Evolutionary conservation across 1,140 invertebrate species (phyloP), one percentile per base, ranked within the genome.

Genomic region (Metopolophium dirhodum): DNA sequence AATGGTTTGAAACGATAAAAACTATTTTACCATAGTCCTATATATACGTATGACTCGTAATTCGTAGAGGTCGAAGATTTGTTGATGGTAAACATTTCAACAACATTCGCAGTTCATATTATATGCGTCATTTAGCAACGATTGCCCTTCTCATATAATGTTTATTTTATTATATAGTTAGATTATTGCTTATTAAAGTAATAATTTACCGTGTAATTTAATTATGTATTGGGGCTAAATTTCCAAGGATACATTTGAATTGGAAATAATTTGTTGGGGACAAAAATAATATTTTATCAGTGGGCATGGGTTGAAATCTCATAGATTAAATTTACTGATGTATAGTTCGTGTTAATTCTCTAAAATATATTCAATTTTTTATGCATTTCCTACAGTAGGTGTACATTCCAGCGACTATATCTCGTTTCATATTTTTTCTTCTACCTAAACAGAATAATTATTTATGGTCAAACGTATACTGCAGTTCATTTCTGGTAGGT

Each of bases 281-380:
- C 61, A n/a, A 77, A 77, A 77, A 77, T n/a, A 77, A 77, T 77
- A 77, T 77, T 77, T n/a, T 35, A 77, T 77, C 61, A 18, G 61
- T 1, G 30, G 14, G 11, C 14, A 68, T 14, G 61, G n/a, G n/a
- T 77, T 14, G 61, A n/a, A n/a, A 77, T n/a, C 61, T 77, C 61
- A 7, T 14, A n/a, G 61, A 77, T 77, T 77, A n/a, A n/a, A 77
- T n/a, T n/a, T n/a, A 77, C 30, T 77, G 61, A 77, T 77, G 30
- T 68, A 30, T 68, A n/a, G 61, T 68, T 30, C 26, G 61, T 77
- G n/a, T n/a, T 77, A n/a, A 77, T n/a, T 77, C n/a, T 77, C 61
- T n/a, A 77, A 77, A 77, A 77, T 18, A n/a, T 9, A 77, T 77
- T 77, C n/a, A 77, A 77, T 77, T 77, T 77, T 77, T 77, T n/a